These are phyloP conservation scores for Phallusia fumigata DNA, from an alignment of 23 tunicate species.

Conservation along the genomic window DNA sequence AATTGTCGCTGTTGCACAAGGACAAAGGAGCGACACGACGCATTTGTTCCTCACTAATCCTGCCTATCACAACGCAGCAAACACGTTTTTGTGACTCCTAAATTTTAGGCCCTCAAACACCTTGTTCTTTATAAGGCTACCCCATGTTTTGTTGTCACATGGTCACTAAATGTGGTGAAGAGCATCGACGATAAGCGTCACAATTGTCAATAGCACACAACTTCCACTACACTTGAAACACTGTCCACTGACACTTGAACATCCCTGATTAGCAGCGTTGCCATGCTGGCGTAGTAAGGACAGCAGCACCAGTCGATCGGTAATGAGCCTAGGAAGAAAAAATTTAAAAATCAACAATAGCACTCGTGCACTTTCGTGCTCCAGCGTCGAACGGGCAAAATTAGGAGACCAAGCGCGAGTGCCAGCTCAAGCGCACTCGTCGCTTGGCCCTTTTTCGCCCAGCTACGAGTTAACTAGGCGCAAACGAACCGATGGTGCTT, in stretches of 20 bases:
- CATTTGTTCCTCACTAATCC: too few relatives aligned
- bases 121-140: too few relatives aligned
- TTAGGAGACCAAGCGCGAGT: background rate
- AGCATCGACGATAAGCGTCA: background rate
- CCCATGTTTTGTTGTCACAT: too few relatives aligned
- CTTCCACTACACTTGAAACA: constrained; percentile 7
- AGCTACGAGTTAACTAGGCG: constrained; percentile 18
- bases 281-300: background rate
- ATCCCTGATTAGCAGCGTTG: background rate
- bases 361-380: constrained; percentile 31
- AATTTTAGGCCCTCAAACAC: too few relatives aligned
- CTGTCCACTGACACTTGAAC: background rate
- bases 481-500: background rate
- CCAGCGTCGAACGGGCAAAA: constrained; percentile 2
- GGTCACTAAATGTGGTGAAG: too few relatives aligned
- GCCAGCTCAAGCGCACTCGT: constrained; percentile 6
- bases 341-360: constrained; percentile 50
- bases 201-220: constrained; percentile 1
- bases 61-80: too few relatives aligned
- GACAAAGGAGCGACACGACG: too few relatives aligned
- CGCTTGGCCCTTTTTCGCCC: background rate
- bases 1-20: too few relatives aligned
- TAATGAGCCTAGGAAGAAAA: background rate
- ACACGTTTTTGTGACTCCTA: too few relatives aligned
- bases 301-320: constrained; percentile 5